Evolutionary conservation across 2,113 vertebrate species (phyloP), one percentile per base, ranked within the genome.

Genomic region (Equus przewalskii): DNA sequence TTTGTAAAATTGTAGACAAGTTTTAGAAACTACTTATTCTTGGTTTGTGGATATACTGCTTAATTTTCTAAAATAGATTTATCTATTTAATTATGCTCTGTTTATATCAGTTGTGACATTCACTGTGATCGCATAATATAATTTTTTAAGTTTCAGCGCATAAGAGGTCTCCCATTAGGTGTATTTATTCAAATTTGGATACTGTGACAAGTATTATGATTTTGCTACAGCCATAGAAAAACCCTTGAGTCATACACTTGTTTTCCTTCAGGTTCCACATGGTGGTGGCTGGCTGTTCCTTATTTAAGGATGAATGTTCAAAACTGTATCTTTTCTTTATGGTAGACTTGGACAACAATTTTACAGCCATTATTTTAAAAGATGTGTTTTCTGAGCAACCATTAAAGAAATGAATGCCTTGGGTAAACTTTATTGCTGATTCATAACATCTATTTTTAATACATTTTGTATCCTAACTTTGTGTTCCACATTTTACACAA

Each of bases 1-100:
- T 88, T 76, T 6, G 22, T 28, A 79, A 80, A 81, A 26, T 69
- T 19, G 33, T 80, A n/a, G 24, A 36, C 18, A 79, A 41, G 14
- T 67, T 83, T 78, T 80, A 75, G n/a, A 94, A 96, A 46, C 18
- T 78, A 84, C 13, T 64, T 69, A 44, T 64, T 89, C 67, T 93
- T 87, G 5, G 0, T 72, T 88, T 84, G 10, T 44, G 7, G 14
- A 80, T 89, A 28, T 64, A 72, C 13, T 28, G 69, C 2, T n/a
- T 51, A 85, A 36, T 49, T 91, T 94, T 84, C 36, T 93, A 54
- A 86, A 94, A 54, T 62, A 69, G 2, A 58, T 84, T 78, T 76
- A 89, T 36, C 73, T 56, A 70, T 41, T 65, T 91, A 49, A 70
- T 54, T 92, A 72, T 44, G 30, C 4, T 80, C 36, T 87, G 6